Conservation (phyloP, 30 jellyfish, hydroid and myxozoan genomes). For the Aurelia sp. region DNA sequence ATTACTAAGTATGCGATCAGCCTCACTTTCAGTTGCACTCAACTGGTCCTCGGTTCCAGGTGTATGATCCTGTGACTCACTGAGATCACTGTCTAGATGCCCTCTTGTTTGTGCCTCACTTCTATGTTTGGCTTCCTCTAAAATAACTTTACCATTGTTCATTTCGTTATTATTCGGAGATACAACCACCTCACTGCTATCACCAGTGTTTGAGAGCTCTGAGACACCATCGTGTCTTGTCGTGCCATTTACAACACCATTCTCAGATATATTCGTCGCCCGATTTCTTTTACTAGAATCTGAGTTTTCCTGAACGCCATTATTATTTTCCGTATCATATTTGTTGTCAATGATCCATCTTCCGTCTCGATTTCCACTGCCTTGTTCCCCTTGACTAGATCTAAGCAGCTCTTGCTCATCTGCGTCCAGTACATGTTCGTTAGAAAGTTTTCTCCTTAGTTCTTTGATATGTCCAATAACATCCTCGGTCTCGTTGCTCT, state of each 20-base stretch:
- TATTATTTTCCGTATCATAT: neutral
- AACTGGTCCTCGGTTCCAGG: slow-evolving; percentile 57
- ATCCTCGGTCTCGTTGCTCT: slow-evolving; percentile 25
- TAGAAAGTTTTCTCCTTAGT: slow-evolving; percentile 17
- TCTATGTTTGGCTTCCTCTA: neutral
- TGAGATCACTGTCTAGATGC: neutral
- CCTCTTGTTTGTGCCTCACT: neutral
- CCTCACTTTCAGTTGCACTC: slow-evolving; percentile 75
- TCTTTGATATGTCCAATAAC: slow-evolving; percentile 47
- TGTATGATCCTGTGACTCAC: slow-evolving; percentile 16
- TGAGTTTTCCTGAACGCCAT: neutral
- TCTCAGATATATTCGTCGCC: too few species aligned
- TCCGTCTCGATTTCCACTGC: neutral
- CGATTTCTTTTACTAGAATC: neutral
- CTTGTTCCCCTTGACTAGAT: neutral
- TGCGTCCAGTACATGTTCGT: slow-evolving; percentile 30
- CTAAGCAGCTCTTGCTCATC: neutral
- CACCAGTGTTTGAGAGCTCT: neutral
- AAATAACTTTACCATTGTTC: neutral
- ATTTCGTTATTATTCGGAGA: neutral
- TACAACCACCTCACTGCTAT: neutral
- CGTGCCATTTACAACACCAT: neutral
- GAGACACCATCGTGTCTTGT: neutral
- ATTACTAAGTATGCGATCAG: slow-evolving; percentile 27
- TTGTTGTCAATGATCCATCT: neutral